A percentile compares a stretch with the other conserved stretches of the same genome.
Conservation (phyloP, 2,113 vertebrate species). For the Pseudorhombus dupliciocellatus region DNA sequence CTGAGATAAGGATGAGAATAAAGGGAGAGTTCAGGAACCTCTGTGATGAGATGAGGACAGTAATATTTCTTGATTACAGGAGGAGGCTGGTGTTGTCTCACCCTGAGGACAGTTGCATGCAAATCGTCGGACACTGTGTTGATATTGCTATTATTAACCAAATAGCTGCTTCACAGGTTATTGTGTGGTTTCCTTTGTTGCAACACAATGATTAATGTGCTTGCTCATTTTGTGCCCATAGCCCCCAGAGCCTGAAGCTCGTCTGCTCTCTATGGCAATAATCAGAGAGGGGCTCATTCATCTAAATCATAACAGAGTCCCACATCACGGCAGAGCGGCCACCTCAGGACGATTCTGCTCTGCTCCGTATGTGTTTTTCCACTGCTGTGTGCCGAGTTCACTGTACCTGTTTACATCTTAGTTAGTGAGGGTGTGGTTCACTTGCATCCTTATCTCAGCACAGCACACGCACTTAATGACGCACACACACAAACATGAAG, state of each 20-base stretch:
- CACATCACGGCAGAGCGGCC: conserved; percentile 21
- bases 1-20: conserved; percentile 15
- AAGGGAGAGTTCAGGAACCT: conserved; percentile 28
- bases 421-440: conserved; percentile 61
- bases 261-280: conserved; percentile 47
- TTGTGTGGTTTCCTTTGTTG: conserved; percentile 49
- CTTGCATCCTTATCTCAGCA: conserved; percentile 67
- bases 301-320: conserved; percentile 39
- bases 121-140: conserved; percentile 33
- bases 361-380: background rate
- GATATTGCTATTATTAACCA: conserved; percentile 35
- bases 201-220: conserved; percentile 63
- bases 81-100: conserved; percentile 22
- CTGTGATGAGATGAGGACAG: conserved; percentile 42
- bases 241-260: conserved; percentile 21
- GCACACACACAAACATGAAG: background rate
- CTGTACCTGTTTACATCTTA: conserved; percentile 55
- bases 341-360: conserved; percentile 20
- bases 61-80: conserved; percentile 50
- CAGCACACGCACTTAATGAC: conserved; percentile 58
- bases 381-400: background rate
- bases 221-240: conserved; percentile 9
- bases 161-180: conserved; percentile 46
- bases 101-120: conserved; percentile 39
- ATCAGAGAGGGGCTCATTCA: conserved; percentile 45